Evolutionary conservation across 2,113 vertebrate species (phyloP).

Genomic region (Calidris pygmaea): DNA sequence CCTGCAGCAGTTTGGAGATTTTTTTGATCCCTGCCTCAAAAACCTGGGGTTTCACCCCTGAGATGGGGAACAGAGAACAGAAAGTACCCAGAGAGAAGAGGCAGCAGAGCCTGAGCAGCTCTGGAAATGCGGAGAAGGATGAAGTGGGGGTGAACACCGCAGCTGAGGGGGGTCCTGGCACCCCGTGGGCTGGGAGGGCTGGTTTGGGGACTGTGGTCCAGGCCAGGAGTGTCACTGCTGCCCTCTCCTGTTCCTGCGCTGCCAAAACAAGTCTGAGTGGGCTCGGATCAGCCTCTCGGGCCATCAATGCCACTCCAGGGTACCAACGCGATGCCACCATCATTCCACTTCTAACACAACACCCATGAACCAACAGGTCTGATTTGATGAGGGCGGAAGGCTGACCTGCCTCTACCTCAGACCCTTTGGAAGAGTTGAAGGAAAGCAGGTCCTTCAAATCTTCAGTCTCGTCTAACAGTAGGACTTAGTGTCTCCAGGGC

Average conservation of each 20-base stretch:
- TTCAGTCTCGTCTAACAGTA: too few relatives aligned
- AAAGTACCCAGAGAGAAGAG: not conserved
- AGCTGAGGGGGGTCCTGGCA: not conserved
- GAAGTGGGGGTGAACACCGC: rapidly evolving
- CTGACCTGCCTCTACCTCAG: not conserved
- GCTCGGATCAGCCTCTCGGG: rapidly evolving
- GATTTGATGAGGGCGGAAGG: not conserved
- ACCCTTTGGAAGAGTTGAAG: too few relatives aligned
- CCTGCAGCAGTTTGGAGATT: not conserved
- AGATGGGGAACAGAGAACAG: not conserved
- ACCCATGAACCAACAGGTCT: not conserved
- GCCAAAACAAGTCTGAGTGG: not conserved
- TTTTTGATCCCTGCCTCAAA: not conserved
- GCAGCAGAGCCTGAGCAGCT: not conserved
- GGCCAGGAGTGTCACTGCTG: not conserved
- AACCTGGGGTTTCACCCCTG: not conserved
- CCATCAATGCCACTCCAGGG: too few relatives aligned
- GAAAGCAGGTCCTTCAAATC: not conserved
- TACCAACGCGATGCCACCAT: not conserved
- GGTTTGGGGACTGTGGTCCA: rapidly evolving
- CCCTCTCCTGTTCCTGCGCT: not conserved
- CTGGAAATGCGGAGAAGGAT: not conserved
- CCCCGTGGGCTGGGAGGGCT: not conserved
- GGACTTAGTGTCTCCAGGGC: not conserved
- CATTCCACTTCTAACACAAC: not conserved